phyloP scores from a whole-genome alignment of 2,797 vertebrate genomes.

The Pseudomugil tenellus region DNA sequence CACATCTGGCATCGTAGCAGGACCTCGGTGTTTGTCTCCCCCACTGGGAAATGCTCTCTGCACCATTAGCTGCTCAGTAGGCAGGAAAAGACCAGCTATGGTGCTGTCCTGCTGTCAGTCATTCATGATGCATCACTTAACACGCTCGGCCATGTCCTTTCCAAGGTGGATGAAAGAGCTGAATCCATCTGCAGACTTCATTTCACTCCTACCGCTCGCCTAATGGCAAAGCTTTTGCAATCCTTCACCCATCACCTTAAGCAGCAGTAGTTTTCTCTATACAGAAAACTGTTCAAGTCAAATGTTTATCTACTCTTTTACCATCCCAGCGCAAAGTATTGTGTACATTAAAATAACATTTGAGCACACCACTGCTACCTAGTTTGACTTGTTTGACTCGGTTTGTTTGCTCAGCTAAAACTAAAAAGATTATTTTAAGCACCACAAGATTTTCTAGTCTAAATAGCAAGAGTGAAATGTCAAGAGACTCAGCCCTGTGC shows the following conservation, averaged over 20 bases:
- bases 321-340: not conserved
- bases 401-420: not conserved
- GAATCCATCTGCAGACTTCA: not conserved
- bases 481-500: not conserved
- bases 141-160: constrained; percentile 20
- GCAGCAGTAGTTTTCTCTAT: not conserved
- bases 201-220: not conserved
- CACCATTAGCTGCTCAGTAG: constrained; percentile 79
- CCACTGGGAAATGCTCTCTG: constrained; percentile 65
- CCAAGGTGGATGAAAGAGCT: constrained; percentile 26
- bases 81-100: constrained; percentile 70
- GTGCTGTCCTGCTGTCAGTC: constrained; percentile 58
- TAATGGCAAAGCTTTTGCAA: not conserved
- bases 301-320: too few relatives aligned
- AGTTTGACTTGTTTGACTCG: too few relatives aligned
- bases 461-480: not conserved
- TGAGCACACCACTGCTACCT: not conserved
- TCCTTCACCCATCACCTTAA: not conserved
- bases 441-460: not conserved
- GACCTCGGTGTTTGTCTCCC: constrained; percentile 65
- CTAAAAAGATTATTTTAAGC: not conserved
- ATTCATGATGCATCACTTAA: constrained; percentile 62
- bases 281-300: too few relatives aligned
- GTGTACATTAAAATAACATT: not conserved
- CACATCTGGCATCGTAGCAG: constrained; percentile 78